phyloP scores from a whole-genome alignment of 1,140 invertebrate genomes.

The Agrilus planipennis region DNA sequence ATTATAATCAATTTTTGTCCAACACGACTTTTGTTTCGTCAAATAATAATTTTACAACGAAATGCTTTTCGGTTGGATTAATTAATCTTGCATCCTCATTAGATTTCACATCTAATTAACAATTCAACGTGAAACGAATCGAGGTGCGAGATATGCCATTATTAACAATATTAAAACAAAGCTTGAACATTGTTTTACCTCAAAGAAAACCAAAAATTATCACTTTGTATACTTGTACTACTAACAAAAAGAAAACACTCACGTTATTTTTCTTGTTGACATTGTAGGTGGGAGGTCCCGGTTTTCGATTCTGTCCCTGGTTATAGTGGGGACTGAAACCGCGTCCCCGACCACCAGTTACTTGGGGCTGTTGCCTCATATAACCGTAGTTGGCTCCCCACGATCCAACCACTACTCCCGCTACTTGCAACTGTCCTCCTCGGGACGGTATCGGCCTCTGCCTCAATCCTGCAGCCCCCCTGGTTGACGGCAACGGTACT shows the following conservation, averaged over 20 bases:
- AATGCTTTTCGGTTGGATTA: no score
- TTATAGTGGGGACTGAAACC: slow-evolving; percentile 3
- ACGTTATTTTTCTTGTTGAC: slow-evolving; percentile 25
- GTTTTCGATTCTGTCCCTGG: slow-evolving; percentile 13
- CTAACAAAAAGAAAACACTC: slow-evolving; percentile 12
- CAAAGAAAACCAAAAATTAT: no score
- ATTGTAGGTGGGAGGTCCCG: slow-evolving; percentile 22
- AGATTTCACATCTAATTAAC: no score
- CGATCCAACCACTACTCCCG: slow-evolving; percentile 65
- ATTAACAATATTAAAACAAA: no score
- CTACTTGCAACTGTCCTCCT: slow-evolving; percentile 70
- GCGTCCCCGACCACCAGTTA: slow-evolving; percentile 13
- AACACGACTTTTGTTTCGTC: no score
- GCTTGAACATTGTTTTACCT: no score
- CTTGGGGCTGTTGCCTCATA: slow-evolving; percentile 27
- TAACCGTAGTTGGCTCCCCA: slow-evolving; percentile 64
- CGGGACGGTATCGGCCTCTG: slow-evolving; percentile 45
- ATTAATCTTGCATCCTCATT: no score
- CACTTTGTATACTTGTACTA: not conserved
- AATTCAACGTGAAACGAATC: no score
- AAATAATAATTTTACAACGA: no score
- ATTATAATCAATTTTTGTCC: no score
- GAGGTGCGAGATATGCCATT: no score
- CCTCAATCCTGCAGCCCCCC: slow-evolving; percentile 16
- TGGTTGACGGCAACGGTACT: slow-evolving; percentile 21